A percentile compares a stretch with the other conserved stretches of the same genome.
Conservation (phyloP, 2,888 invertebrate genomes). For the Neelides folsomi region DNA sequence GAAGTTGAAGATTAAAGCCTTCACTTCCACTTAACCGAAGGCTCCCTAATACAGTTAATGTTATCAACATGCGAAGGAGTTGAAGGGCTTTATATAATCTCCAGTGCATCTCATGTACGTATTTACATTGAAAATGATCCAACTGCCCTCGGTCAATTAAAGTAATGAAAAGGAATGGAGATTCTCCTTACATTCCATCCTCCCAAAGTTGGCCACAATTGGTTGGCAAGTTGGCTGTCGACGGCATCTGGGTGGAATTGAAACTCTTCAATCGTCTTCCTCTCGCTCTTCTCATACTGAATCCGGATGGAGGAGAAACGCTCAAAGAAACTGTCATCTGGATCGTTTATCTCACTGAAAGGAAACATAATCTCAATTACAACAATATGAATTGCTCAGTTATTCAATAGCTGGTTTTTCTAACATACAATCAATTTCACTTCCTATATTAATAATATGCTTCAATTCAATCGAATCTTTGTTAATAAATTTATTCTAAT, state of each 20-base stretch:
- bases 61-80: too few relatives aligned
- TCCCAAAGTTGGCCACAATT: conserved; percentile 32
- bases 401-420: too few relatives aligned
- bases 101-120: neutral
- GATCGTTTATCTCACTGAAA: conserved; percentile 20
- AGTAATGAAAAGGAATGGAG: conserved; percentile 9
- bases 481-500: too few relatives aligned
- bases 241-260: conserved; percentile 20
- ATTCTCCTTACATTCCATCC: conserved; percentile 31
- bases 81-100: too few relatives aligned
- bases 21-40: too few relatives aligned
- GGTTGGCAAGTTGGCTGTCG: conserved; percentile 23
- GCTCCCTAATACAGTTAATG: too few relatives aligned
- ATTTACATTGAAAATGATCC: conserved; percentile 8
- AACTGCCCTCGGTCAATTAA: conserved; percentile 12
- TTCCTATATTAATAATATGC: too few relatives aligned
- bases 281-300: conserved; percentile 27
- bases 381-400: too few relatives aligned
- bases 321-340: conserved; percentile 30
- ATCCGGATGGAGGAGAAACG: conserved; percentile 31
- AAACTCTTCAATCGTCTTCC: conserved; percentile 30
- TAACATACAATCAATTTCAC: too few relatives aligned
- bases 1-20: too few relatives aligned
- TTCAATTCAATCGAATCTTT: too few relatives aligned
- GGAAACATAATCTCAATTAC: neutral